Evolutionary conservation across 2,888 invertebrate genomes (phyloP).

Genomic region (Eilema caniola): DNA sequence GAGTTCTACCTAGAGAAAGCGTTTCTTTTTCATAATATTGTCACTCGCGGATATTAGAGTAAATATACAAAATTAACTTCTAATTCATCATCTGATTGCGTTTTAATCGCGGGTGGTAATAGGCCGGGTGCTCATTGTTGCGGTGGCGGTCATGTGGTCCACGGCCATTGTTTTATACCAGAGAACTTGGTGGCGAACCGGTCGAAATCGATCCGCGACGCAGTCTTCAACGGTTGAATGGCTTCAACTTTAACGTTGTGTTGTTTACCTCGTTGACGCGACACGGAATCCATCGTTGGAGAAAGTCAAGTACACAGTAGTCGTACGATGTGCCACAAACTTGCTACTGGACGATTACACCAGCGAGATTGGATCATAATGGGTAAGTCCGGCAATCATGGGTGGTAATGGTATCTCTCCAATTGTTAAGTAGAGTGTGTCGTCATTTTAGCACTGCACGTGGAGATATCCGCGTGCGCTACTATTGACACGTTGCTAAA

Average conservation of each 20-base stretch:
- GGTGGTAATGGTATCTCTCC: conserved; percentile 56
- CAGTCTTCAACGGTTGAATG: conserved; percentile 77
- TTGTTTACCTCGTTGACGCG: conserved; percentile 82
- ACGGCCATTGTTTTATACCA: conserved; percentile 66
- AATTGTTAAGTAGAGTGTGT: conserved; percentile 71
- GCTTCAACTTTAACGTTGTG: conserved; percentile 75
- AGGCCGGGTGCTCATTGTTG: conserved; percentile 46
- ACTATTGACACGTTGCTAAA: conserved; percentile 54
- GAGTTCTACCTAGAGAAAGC: conserved; percentile 77
- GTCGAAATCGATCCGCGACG: conserved; percentile 78
- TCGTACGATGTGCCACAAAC: conserved; percentile 74
- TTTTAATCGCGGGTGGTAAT: conserved; percentile 48
- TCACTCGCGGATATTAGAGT: conserved; percentile 46
- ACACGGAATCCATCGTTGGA: conserved; percentile 79
- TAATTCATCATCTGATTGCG: conserved; percentile 31
- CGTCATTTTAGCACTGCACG: conserved; percentile 64
- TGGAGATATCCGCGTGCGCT: conserved; percentile 56
- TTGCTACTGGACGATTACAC: conserved; percentile 70
- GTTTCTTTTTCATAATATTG: conserved; percentile 57
- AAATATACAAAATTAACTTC: conserved; percentile 19
- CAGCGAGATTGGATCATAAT: conserved; percentile 78
- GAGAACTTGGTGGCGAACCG: conserved; percentile 66
- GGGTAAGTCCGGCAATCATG: conserved; percentile 71
- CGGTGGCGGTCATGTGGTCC: conserved; percentile 60
- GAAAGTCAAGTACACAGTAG: conserved; percentile 82